Evolutionary conservation across 2,797 vertebrate species (phyloP), one percentile per base, ranked within the genome.

Genomic region (Acipenser oxyrinchus): DNA sequence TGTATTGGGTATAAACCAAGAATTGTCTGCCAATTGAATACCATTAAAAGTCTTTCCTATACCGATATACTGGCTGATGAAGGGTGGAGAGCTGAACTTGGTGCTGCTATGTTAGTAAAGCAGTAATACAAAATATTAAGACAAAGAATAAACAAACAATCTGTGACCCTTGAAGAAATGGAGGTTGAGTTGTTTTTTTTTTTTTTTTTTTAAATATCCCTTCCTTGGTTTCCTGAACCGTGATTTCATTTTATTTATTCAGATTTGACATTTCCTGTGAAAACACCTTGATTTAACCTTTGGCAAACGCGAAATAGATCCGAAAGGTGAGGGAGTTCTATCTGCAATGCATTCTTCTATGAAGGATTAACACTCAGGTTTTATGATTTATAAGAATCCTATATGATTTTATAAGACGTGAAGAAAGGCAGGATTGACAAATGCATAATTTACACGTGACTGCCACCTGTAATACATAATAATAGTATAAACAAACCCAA

Each of bases 211-310:
- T 10, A 7, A 11, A 58, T n/a, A 58, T 13, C 55, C 55, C 55
- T n/a, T 11, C 11, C 12, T 58, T 11, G 55, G 3, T 11, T 58
- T 58, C 12, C 55, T 58, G 55, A 58, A n/a, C 55, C 12, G 55
- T 58, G 55, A 58, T 13, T 11, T 11, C 15, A 13, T 58, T 58
- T 11, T 58, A 58, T 58, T 58, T 11, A 13, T 11, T n/a, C 55
- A 58, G 55, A n/a, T n/a, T 58, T 58, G 55, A 58, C 55, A 58
- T n/a, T n/a, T 58, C 4, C 55, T 58, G 55, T 58, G 11, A 11
- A 58, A 58, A 58, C 55, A 58, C 12, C 12, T 58, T 58, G 55
- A 58, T 58, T 58, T 58, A 58, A 58, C 55, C 12, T 58, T 58
- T n/a, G 6, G 12, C 55, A n/a, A 11, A n/a, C 6, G 12, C 1